phyloP scores from a whole-genome alignment of 2,888 invertebrate species.

The Coleophora flavipennella region DNA sequence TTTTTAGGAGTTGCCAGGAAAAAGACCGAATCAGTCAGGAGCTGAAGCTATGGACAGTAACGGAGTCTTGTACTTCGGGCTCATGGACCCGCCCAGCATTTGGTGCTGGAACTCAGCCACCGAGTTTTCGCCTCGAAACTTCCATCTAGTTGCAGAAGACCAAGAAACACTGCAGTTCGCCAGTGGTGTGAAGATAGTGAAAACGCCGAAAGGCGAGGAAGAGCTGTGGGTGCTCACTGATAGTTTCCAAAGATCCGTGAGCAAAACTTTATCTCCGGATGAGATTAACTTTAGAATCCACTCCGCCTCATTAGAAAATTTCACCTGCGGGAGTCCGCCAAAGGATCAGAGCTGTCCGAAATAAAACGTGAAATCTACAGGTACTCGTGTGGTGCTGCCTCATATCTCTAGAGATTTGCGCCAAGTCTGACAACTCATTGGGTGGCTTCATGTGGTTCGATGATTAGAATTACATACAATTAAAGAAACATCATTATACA shows the following conservation, averaged over 20 bases:
- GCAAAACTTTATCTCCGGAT: conserved; percentile 63
- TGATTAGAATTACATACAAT: no score
- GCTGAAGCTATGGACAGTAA: conserved; percentile 80
- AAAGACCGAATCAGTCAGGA: conserved; percentile 78
- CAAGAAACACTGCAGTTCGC: conserved; percentile 78
- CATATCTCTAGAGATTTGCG: conserved; percentile 50
- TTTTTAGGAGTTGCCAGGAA: conserved; percentile 59
- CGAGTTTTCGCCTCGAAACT: conserved; percentile 66
- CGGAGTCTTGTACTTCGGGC: conserved; percentile 80
- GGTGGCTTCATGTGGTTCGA: conserved; percentile 35
- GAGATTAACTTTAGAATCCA: conserved; percentile 81
- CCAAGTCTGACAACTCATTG: conserved; percentile 34
- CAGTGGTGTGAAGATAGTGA: conserved; percentile 80
- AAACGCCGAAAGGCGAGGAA: conserved; percentile 67
- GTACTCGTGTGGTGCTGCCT: conserved; percentile 55
- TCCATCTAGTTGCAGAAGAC: conserved; percentile 72
- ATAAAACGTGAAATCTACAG: conserved; percentile 27
- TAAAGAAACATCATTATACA: no score
- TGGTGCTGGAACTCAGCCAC: conserved; percentile 82
- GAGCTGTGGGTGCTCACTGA: conserved; percentile 79
- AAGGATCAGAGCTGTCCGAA: conserved; percentile 28
- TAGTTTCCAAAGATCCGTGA: conserved; percentile 78
- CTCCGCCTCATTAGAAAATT: conserved; percentile 74
- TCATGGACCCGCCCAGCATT: conserved; percentile 77
- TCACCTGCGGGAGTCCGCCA: conserved; percentile 58